Conservation (phyloP, 2,797 vertebrate species). For the Paguma larvata region DNA sequence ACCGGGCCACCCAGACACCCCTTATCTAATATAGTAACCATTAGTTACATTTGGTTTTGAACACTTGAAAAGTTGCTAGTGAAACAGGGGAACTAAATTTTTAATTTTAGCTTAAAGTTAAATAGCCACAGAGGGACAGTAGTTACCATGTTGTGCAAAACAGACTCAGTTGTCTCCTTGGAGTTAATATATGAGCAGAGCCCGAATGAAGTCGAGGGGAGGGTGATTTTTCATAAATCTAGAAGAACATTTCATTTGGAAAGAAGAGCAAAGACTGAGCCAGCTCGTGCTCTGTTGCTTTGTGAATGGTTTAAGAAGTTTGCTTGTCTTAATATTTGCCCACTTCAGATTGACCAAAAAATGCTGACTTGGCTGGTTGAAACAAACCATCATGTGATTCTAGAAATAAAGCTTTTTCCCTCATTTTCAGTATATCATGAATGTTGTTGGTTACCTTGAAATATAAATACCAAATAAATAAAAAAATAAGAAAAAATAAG, state of each 20-base stretch:
- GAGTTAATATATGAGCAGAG: background rate
- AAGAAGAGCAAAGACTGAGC: background rate
- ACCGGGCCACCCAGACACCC: no score
- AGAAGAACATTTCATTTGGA: background rate
- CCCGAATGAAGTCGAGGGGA: background rate
- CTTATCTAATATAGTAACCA: background rate
- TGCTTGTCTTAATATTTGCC: background rate
- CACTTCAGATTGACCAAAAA: background rate
- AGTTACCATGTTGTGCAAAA: background rate
- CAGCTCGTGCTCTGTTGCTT: accelerated
- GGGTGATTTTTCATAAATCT: background rate
- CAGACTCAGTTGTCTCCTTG: background rate
- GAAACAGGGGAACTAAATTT: background rate
- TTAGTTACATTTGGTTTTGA: background rate
- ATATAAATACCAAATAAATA: background rate
- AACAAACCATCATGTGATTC: background rate
- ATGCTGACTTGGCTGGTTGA: background rate
- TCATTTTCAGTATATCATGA: background rate
- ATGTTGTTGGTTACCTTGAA: background rate
- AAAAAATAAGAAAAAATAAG: no score
- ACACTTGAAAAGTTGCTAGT: background rate
- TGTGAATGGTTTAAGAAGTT: background rate
- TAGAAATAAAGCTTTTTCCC: background rate
- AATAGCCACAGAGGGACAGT: background rate
- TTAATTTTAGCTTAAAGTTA: background rate